Evolutionary conservation across 2,113 vertebrate genomes (phyloP), one percentile per base, ranked within the genome.

Genomic region (Rhynchomys soricoides): DNA sequence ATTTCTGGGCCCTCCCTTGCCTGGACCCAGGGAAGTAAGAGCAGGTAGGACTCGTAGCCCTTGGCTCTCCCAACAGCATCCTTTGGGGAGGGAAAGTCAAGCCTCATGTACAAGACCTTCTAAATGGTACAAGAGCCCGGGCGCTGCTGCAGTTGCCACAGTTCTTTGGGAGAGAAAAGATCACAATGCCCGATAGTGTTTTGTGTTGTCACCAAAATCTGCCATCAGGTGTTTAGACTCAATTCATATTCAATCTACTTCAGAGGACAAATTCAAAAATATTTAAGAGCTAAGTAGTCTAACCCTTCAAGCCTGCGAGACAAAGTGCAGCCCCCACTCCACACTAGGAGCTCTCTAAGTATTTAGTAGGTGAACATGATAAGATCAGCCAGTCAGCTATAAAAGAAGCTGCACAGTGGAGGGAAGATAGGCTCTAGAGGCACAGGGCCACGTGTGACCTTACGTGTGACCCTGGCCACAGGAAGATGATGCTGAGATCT

Each of bases 321-420:
- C 70, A 45, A 43, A 71, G 31, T 0, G 3, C 22, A 22, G 57
- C 52, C 7, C 5, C 19, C 73, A 59, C 26, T 31, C 43, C 24
- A 5, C 2, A 22, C 0, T 0, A 43, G 34, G 4, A 17, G 12
- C 82, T 73, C 52, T 48, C 3, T 13, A 26, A 82, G 37, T 7
- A 4, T 2, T 7, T 2, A 34, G 64, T 3, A 21, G 40, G 19
- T 0, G 0, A 4, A 16, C 45, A 13, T 24, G 45, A 7, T 3
- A 11, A 68, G 37, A 17, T 7, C 83, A 29, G 79, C 34, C 40
- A 5, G 2, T 24, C 66, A 1, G 26, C 7, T 8, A 4, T 55
- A 0, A 0, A 7, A 40, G 50, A 26, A 83, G 40, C 75, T 4
- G 17, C 2, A 21, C 26, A 7, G 8, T 0, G 1, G 73, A 34